Base-by-base conservation (phyloP, 2,797 vertebrate genomes). In the Oreortyx pictus region DNA sequence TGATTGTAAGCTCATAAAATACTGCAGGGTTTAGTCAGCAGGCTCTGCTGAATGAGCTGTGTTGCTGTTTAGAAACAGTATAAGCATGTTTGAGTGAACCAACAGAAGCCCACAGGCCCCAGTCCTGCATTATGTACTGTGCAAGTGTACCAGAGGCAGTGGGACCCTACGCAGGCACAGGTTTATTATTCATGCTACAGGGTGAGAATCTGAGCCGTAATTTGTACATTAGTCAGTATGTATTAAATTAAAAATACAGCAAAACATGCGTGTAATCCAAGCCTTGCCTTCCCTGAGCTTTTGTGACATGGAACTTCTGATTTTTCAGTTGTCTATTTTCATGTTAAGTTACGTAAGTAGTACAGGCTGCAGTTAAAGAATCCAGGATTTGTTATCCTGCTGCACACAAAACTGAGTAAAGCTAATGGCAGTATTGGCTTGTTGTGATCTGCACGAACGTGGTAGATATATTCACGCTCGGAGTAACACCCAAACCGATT, bases 321-420 rank as follows among this genome's bases (percentile, higher is more conserved):
- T 37, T 2, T 85, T 90, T 80, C 22, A 8, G 0, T 3, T 54
- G 59, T 64, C 37, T 59, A 2, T 78, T 92, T 87, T 71, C 61
- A 22, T 20, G n/a, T 31, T 24, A 18, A 25, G 93, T 96, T 96
- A 96, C 62, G 0, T 95, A 96, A 96, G 84, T 93, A 81, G 2
- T 6, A 18, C 5, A 20, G 89, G 66, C 76, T 94, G 90, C 89
- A 50, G 33, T 79, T 56, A 60, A 52, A 73, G 87, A 35, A 83
- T 76, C 50, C 10, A 1, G 6, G 39, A 11, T 86, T n/a, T 72
- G 47, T 25, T 62, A 56, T 86, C 47, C 68, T 93, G 89, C 84
- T 81, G 87, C 82, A 43, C 44, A 6, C 66, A 67, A 64, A 68
- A 2, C 70, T 44, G 66, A 31, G 57, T 15, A 24, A 57, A 89